Evolutionary conservation across 2,113 vertebrate species (phyloP), one percentile per base, ranked within the genome.

Genomic region (Caranx ignobilis): DNA sequence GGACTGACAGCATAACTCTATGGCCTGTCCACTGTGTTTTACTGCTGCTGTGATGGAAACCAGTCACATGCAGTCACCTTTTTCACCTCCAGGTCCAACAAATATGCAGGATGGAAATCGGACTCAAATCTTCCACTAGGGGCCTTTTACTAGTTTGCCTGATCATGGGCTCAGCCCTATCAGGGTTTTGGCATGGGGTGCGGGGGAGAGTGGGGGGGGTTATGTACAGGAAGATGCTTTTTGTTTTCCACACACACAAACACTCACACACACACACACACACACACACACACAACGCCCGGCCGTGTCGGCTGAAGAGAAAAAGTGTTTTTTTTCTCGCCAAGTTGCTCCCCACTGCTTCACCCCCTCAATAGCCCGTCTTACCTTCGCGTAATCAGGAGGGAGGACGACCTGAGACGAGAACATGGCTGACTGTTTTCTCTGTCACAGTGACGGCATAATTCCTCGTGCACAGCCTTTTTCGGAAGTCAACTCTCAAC

Each of bases 21-120:
- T 77, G 93, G 91, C 92, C 92, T 90, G 91, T 87, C 91, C 93
- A 94, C 93, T 94, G 93, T 94, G 93, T 92, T 93, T 84, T 50
- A 71, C 83, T 67, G 90, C 90, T 91, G 91, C 91, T 92, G 92
- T 89, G 90, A 84, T 87, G 88, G 88, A 52, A 87, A 79, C 75
- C 66, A 69, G 32, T 83, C 89, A 83, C 90, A 87, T 32, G 83
- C 90, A 80, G 91, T 18, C 88, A 84, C 81, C 81, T 77, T 71
- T 74, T 80, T 81, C 90, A 89, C 81, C 83, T 89, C 88, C 86
- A 88, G 77, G 76, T 92, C 87, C 87, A 77, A 87, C 71, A 76
- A 72, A 90, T 89, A 91, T 88, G 88, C 92, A 92, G 91, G 89
- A 89, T 83, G 83, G 88, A 86, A 88, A 88, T 77, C 31, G 85